Evolutionary conservation across 2,113 vertebrate species (phyloP), one percentile per base, ranked within the genome.

Genomic region (Oryzias melastigma): DNA sequence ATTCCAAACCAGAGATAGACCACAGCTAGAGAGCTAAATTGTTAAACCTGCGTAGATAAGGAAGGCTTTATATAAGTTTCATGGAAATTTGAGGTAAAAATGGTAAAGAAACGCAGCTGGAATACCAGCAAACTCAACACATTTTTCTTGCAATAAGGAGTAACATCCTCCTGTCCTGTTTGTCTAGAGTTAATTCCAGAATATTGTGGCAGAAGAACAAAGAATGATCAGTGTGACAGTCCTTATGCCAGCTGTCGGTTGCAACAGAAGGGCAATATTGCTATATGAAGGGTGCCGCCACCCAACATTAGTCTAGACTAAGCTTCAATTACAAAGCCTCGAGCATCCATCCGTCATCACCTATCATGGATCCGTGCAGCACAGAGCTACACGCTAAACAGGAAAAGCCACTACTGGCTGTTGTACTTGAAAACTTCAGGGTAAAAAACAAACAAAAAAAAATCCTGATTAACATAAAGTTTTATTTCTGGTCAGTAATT

Each of bases 51-150:
- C 2, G 0, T 52, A 46, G 58, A 60, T 58, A 58, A 20, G 27
- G 56, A 70, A 43, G 14, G 22, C 44, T 64, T 40, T 65, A 48
- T 48, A 71, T 47, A 43, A 14, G 14, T 48, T 49, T 61, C 14
- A 61, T 35, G 52, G 48, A 62, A 55, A 59, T 62, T 53, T 66
- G 4, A 44, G 10, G 12, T n/a, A 47, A 18, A 47, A 7, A 47
- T 35, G 1, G 2, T 35, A 12, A 35, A 35, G 35, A 10, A 29
- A 35, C 35, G 10, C 10, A 35, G 35, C 35, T 35, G 35, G 35
- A 3, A 13, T 35, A 3, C 35, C 35, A 35, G 35, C 3, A 12
- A 35, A 35, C 35, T 10, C 35, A 10, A 35, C 43, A 5, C 16
- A 16, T 16, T 44, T 44, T 44, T 44, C 43, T 44, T 44, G 43